A percentile compares a stretch with the other conserved stretches of the same genome.
phyloP scores from a whole-genome alignment of 1,140 invertebrate genomes.

The Anastrepha ludens region DNA sequence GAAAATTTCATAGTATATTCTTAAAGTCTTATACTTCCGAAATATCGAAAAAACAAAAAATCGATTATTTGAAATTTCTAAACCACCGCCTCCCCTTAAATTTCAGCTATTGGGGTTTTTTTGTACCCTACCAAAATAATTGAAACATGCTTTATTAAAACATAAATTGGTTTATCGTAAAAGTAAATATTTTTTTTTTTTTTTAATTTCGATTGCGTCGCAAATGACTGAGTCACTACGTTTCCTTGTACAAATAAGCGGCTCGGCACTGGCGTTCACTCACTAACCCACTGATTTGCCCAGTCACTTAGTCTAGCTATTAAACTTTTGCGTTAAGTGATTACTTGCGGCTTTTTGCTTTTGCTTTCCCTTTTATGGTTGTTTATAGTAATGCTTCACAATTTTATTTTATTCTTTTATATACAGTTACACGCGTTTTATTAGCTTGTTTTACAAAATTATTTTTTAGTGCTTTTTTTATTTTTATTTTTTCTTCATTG shows the following conservation, averaged over 20 bases:
- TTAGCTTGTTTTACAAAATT: neutral
- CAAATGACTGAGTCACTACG: neutral
- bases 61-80: too few relatives aligned
- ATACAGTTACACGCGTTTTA: neutral
- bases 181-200: neutral
- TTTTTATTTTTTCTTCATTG: neutral
- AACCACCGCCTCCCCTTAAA: too few relatives aligned
- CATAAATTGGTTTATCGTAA: neutral
- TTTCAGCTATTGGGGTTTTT: too few relatives aligned
- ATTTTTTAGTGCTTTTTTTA: neutral
- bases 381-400: neutral
- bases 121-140: too few relatives aligned
- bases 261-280: neutral
- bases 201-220: too few relatives aligned
- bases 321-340: neutral
- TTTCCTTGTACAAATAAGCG: neutral
- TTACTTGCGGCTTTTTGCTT: neutral
- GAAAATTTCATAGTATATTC: too few relatives aligned
- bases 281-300: neutral
- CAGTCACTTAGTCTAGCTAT: neutral
- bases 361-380: neutral
- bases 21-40: too few relatives aligned
- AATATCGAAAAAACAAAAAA: too few relatives aligned
- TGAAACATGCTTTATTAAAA: too few relatives aligned
- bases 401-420: slow-evolving; percentile 4